Base-by-base conservation (phyloP, 2,113 vertebrate species). In the Steatornis caripensis region DNA sequence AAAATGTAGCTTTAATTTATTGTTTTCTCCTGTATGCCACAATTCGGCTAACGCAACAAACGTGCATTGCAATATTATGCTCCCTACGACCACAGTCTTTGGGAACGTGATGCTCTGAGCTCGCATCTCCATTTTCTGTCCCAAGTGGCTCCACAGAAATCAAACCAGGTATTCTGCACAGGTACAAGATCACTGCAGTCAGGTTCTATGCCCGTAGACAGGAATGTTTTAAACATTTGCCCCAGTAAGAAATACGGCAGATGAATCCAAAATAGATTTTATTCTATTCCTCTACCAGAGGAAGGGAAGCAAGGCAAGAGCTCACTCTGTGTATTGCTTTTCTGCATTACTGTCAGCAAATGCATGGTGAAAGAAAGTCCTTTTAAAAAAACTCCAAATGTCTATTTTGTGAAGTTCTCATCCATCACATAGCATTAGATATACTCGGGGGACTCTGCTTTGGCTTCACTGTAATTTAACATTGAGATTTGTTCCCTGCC, bases 31-130 rank as follows among this genome's bases (percentile, higher is more conserved):
- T 20, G 3, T 9, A 20, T 22, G 22, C 34, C 46, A 79, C 37
- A n/a, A n/a, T 75, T 24, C n/a, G 32, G 5, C 29, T 15, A 65
- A 66, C 0, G 1, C 60, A 77, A 37, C 68, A 27, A 43, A n/a
- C 1, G 0, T 9, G 17, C 62, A n/a, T 0, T 46, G 36, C 30
- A 24, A 8, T 10, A 29, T 30, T 36, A 15, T 2, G 8, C 15
- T 85, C 53, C 57, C 55, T 45, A 5, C 27, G n/a, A 77, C 41
- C 53, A 39, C 2, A 32, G 29, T 4, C 34, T 34, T 58, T 34
- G 41, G n/a, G n/a, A 71, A 41, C 27, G 51, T 8, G 17, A 87
- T 45, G 27, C 36, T 76, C 68, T 54, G 70, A 93, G 23, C 14
- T 79, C 80, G 5, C 23, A 30, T 26, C 41, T 69, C 30, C 21